Evolutionary conservation across 1,140 invertebrate species (phyloP).

Genomic region (Eupristina koningsbergeri): DNA sequence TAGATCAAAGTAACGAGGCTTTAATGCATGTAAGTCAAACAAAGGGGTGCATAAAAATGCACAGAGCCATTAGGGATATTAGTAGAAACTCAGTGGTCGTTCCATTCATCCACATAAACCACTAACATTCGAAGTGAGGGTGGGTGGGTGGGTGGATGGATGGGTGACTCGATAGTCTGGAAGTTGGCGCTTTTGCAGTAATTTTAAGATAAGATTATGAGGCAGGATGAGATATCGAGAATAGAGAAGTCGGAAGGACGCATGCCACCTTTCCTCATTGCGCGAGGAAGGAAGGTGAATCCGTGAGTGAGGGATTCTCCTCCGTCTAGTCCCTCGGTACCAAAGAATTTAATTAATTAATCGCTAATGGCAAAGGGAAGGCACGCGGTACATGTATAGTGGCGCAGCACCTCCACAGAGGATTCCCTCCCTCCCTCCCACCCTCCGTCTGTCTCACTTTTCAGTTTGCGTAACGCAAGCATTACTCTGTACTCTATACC

Average conservation of each 20-base stretch:
- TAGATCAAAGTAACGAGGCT: not conserved
- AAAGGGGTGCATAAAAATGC: not conserved
- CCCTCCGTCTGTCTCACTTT: not conserved
- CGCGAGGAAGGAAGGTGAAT: constrained; percentile 17
- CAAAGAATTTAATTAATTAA: constrained; percentile 51
- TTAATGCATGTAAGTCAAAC: not conserved
- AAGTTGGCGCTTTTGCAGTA: not conserved
- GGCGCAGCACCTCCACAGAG: not conserved
- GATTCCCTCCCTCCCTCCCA: not conserved
- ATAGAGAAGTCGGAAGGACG: not conserved
- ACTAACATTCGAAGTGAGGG: not conserved
- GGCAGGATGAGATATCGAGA: not conserved
- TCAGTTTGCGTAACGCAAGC: constrained; percentile 9
- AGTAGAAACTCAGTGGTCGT: not conserved
- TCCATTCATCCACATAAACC: constrained; percentile 1
- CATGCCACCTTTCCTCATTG: not conserved
- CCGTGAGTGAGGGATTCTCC: not conserved
- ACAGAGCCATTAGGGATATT: constrained; percentile 5
- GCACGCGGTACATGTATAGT: not conserved
- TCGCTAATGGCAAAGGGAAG: constrained; percentile 31
- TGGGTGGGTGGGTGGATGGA: no score
- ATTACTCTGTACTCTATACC: no score
- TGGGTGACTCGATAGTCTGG: not conserved
- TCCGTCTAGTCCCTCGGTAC: constrained; percentile 4
- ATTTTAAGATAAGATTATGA: not conserved